Evolutionary conservation across 2,888 invertebrate species (phyloP), one percentile per base, ranked within the genome.

Genomic region (Ernsta delagoae): DNA sequence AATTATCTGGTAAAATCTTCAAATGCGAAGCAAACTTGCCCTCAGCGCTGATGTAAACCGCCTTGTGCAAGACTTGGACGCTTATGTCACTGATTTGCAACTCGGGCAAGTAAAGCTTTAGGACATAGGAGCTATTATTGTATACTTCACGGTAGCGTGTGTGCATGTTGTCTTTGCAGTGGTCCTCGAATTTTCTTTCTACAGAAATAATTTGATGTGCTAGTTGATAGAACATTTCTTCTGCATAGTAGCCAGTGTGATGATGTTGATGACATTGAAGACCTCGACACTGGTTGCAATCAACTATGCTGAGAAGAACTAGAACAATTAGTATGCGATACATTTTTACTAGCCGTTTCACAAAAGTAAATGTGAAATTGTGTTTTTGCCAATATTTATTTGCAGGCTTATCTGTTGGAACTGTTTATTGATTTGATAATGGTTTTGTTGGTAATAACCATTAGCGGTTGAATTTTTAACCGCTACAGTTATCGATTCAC

Each of bases 1-100:
- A 39, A 59, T 59, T 59, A 39, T 59, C 56, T 0, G 57, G 57
- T 8, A 57, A 8, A 39, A 57, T 57, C 39, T 12, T 36, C 39
- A 57, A 12, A 57, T 39, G 39, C n/a, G 12, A 39, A 7, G n/a
- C 7, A 12, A 34, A 36, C 12, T 57, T 34, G 6, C 8, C 12
- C 7, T 39, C 12, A 1, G 57, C 36, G 12, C 12, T n/a, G 12
- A 57, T 57, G 39, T 39, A 12, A n/a, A 39, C n/a, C 5, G 57
- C 8, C 12, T 57, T 57, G 12, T 57, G 12, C 12, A 57, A 39
- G 8, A 57, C 57, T 57, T 57, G 36, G 39, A 57, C 57, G 4
- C 12, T 39, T n/a, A 57, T 8, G 12, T 57, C 57, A 1, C 34
- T 57, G 12, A 36, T 34, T 57, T 57, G 36, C 8, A 57, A 57